Percentiles rank a stretch among this genome's conserved stretches.
Conservation (phyloP, 2,888 invertebrate species). For the Dorcus hopei region DNA sequence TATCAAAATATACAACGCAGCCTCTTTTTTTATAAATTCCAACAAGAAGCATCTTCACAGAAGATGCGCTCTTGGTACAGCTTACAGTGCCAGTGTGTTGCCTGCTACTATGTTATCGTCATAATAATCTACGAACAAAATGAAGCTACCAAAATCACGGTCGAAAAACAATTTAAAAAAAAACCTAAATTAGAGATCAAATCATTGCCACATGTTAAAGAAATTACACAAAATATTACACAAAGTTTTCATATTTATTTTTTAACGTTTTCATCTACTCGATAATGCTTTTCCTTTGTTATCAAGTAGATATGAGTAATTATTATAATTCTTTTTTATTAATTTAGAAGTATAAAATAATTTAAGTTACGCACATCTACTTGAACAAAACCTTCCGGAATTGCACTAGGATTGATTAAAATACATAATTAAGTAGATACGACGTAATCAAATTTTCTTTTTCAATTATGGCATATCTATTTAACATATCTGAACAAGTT, state of each 20-base stretch:
- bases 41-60: conserved; percentile 38
- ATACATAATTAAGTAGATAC: not conserved
- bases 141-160: conserved; percentile 36
- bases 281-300: not conserved
- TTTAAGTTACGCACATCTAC: not conserved
- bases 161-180: conserved; percentile 14
- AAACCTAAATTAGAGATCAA: conserved; percentile 45
- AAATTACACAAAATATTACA: conserved; percentile 21
- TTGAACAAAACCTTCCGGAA: not conserved
- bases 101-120: conserved; percentile 10
- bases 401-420: not conserved
- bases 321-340: conserved; percentile 1
- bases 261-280: not conserved
- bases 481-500: too few species aligned
- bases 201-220: conserved; percentile 46
- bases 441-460: too few species aligned
- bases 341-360: not conserved
- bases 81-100: conserved; percentile 32
- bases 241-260: conserved; percentile 11
- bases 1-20: conserved; percentile 20
- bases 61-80: conserved; percentile 33
- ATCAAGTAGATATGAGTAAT: not conserved
- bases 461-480: too few species aligned
- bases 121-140: conserved; percentile 28
- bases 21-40: conserved; percentile 10